Conservation (phyloP, 2,113 vertebrate species). For the Platichthys flesus region DNA sequence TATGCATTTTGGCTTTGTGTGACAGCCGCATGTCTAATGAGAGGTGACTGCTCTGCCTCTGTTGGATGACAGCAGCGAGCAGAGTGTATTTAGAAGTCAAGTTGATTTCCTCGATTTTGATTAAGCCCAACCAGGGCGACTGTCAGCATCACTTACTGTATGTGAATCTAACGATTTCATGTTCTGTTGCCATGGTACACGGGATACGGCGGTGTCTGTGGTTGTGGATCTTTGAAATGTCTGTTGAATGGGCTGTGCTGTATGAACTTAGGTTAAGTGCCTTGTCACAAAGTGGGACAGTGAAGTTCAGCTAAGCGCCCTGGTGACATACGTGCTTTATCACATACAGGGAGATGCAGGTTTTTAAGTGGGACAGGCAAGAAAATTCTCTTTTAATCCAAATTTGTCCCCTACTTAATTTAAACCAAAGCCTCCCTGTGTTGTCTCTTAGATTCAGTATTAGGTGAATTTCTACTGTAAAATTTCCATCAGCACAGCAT, state of each 20-base stretch:
- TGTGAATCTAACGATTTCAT: not conserved
- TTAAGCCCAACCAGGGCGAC: constrained; percentile 15
- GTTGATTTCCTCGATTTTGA: constrained; percentile 31
- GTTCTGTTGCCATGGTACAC: not conserved
- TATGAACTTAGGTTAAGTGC: not conserved
- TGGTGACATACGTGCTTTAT: not conserved
- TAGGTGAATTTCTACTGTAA: not conserved
- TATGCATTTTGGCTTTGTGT: constrained; percentile 23
- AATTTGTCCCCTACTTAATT: not conserved
- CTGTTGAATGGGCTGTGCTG: not conserved
- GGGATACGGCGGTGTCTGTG: not conserved
- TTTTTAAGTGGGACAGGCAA: not conserved
- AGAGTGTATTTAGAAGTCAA: constrained; percentile 30
- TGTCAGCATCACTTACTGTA: constrained; percentile 1
- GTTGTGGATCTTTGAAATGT: not conserved
- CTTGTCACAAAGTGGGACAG: not conserved
- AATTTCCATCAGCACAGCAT: too few species aligned
- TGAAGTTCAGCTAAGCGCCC: not conserved
- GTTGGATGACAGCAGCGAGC: constrained; percentile 27
- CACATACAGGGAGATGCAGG: not conserved
- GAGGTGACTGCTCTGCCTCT: constrained; percentile 42
- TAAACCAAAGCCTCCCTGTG: not conserved
- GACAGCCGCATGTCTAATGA: constrained; percentile 49
- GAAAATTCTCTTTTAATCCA: not conserved
- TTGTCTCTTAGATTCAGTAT: not conserved